Base-by-base conservation (phyloP, 2,888 invertebrate genomes). In the Tinea trinotella region DNA sequence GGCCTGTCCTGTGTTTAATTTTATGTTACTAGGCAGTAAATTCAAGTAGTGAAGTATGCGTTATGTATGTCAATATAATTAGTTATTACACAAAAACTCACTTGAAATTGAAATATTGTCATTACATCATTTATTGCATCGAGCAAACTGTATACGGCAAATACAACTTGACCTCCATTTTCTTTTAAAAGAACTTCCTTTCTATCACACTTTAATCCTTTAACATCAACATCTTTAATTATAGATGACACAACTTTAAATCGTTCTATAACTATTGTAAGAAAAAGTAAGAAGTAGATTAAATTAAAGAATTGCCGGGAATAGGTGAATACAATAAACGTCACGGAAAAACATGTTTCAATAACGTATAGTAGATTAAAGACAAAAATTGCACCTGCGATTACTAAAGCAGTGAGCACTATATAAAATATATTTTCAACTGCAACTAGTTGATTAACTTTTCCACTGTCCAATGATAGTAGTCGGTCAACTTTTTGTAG, bases 401-500 rank as follows among this genome's bases (percentile, higher is more conserved):
- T 13, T 2, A 7, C 2, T n/a, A 40, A 1, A 12, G 1, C 7
- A 15, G n/a, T 3, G 3, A 4, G 2, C 1, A 15, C 13, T 40
- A 40, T n/a, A 13, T 2, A 12, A 40, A 13, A 2, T 13, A 2
- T n/a, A 2, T n/a, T 40, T 40, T 40, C 13, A 13, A 40, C 7
- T 15, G 7, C 40, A 40, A 40, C 7, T 15, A 6, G 2, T 2
- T 2, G 2, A 7, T 40, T 40, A 7, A 4, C 3, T 15, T 40
- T 40, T 15, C 15, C 13, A 15, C 13, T 13, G n/a, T 40, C 40
- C n/a, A 48, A 1, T 3, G 2, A 17, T 4, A 48, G 20, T 2
- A 18, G 50, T 13, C 24, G 50, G 7, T 50, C 24, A 6, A 50
- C n/a, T 24, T 50, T 50, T 24, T 50, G 50, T 13, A 50, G 10